Evolutionary conservation across 1,140 invertebrate species (phyloP), one percentile per base, ranked within the genome.

Genomic region (Colletes gigas): DNA sequence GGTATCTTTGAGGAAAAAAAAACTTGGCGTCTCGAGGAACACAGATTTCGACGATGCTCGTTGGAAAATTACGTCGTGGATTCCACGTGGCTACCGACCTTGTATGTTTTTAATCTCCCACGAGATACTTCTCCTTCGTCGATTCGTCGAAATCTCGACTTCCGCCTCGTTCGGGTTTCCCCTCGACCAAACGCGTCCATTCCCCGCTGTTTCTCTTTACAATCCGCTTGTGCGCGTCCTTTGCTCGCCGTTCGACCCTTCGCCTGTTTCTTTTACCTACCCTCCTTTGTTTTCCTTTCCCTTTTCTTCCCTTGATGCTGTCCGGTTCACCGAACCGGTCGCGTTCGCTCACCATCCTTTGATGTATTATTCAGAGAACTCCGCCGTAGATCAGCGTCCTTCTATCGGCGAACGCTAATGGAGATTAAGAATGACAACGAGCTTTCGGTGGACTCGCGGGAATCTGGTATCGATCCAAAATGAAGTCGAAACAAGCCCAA

Each of bases 301-400:
- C 57, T 54, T 57, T 66, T 14, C 55, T 62, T 54, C 57, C 21
- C n/a, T 54, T 41, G 47, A 19, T 30, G 30, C 5, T 4, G n/a
- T 10, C 19, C 10, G 0, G 9, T n/a, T 9, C 39, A 3, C n/a
- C 30, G 30, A 30, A 8, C 17, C 19, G 44, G 44, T 47, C 44
- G 9, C 17, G 8, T 14, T 21, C 15, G 1, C 15, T 44, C 44
- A 9, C 41, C n/a, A 57, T n/a, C 50, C 41, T 44, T 57, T 44
- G 63, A 68, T 76, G 74, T 44, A 76, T 76, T 68, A 76, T 76
- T 76, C 74, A 47, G 9, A 8, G 15, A 19, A 44, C 41, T 57
- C 14, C 39, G 17, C 14, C 73, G 14, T 47, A 17, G 39, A 76
- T 76, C 50, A 67, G 6, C 47, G 21, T 41, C 12, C 47, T 7